Base-by-base conservation (phyloP, 2,888 invertebrate species). In the Plagiodera versicolora region DNA sequence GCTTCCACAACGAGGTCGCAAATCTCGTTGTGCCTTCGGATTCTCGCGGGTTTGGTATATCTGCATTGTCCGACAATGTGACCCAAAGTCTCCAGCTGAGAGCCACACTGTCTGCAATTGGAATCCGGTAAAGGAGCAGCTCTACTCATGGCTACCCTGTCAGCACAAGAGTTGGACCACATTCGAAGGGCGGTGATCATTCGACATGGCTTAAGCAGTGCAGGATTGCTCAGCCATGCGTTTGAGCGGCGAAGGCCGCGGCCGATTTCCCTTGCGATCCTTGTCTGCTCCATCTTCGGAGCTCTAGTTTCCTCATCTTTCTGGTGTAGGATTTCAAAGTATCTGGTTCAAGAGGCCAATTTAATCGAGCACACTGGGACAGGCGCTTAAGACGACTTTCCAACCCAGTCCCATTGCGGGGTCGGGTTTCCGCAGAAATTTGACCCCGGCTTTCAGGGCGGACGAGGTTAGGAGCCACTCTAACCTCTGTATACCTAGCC, bases 51-150 rank as follows among this genome's bases (percentile, higher is more conserved):
- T 54, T 74, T 72, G 0, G 72, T 71, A 54, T 18, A 28, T 14
- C 28, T 61, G 57, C 70, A 73, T 46, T 63, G 59, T 11, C 74
- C 75, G 9, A 74, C 58, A 5, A 76, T 57, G 39, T 61, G 66
- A 4, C 74, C 75, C 9, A 76, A 72, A 16, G 75, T 78, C 68
- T 78, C 77, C 1, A 56, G 54, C 56, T 63, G 60, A 35, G 19
- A 11, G 1, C 55, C 20, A 53, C 75, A 78, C 50, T 67, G 69
- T 5, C 76, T 51, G 60, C 77, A 77, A 11, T 17, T 50, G 2
- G 69, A 60, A 53, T 71, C 70, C 56, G 66, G 63, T 47, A 65
- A 61, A 6, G 68, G 70, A 4, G 30, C 54, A 30, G 69, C 70
- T 63, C 70, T 67, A 46, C 60, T 65, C 61, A 74, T 60, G 45